These are phyloP conservation scores for Arctocebus calabarensis DNA, from an alignment of 2,797 vertebrate species.

Conservation along the genomic window DNA sequence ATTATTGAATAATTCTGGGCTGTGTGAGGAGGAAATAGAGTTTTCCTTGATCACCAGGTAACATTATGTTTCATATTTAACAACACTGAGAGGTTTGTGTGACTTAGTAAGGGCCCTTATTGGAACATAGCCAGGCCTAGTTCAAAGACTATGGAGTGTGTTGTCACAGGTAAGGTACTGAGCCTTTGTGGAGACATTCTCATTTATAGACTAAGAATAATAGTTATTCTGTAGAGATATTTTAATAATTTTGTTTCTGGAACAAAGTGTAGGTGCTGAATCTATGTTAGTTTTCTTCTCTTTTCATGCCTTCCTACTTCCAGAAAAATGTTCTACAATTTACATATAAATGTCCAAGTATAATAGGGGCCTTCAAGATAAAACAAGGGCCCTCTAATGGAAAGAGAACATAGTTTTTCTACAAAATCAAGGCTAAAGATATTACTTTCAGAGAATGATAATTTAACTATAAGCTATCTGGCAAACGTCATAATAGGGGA, in stretches of 20 bases:
- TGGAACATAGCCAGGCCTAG: not conserved
- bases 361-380: conserved; percentile 65
- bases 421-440: conserved; percentile 56
- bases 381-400: conserved; percentile 47
- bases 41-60: conserved; percentile 24
- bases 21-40: not conserved
- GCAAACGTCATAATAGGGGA: conserved; percentile 29
- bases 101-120: not conserved
- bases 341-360: conserved; percentile 75
- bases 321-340: conserved; percentile 64
- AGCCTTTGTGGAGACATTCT: conserved; percentile 1
- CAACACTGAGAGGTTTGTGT: not conserved
- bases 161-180: not conserved
- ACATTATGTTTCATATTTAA: conserved; percentile 20
- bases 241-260: conserved; percentile 69
- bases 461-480: conserved; percentile 43
- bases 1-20: conserved; percentile 13
- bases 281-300: conserved; percentile 51
- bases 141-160: not conserved
- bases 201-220: conserved; percentile 64
- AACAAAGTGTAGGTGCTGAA: conserved; percentile 57
- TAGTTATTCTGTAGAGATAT: conserved; percentile 24
- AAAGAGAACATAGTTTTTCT: conserved; percentile 60
- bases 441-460: conserved; percentile 33
- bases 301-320: conserved; percentile 42